These are phyloP conservation scores for Sturnus vulgaris DNA, from an alignment of 2,113 vertebrate genomes.

Conservation along the genomic window DNA sequence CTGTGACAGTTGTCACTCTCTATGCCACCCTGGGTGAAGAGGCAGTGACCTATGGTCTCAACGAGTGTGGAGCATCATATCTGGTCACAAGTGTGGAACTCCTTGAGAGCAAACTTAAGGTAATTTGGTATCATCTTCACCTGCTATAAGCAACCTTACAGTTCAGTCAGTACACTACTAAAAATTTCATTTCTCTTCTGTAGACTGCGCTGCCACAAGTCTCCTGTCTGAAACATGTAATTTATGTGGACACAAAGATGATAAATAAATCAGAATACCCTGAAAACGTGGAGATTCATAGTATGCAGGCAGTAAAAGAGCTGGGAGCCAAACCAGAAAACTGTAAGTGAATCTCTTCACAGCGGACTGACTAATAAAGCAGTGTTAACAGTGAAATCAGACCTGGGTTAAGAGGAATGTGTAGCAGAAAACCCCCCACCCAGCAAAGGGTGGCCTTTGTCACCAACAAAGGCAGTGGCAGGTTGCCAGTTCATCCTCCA, in stretches of 20 bases:
- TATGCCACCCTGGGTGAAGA: constrained; percentile 96
- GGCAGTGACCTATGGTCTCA: constrained; percentile 88
- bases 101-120: constrained; percentile 91
- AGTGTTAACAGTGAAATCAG: neutral
- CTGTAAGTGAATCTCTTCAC: constrained; percentile 75
- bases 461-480: neutral
- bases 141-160: neutral
- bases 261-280: constrained; percentile 83
- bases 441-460: neutral
- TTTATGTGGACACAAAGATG: constrained; percentile 87
- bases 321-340: constrained; percentile 88
- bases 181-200: neutral
- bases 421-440: neutral
- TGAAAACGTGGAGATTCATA: constrained; percentile 81
- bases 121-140: constrained; percentile 58
- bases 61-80: constrained; percentile 88
- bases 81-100: constrained; percentile 90
- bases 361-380: neutral
- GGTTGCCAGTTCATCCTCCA: neutral
- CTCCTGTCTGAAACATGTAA: constrained; percentile 84
- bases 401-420: neutral
- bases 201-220: constrained; percentile 81
- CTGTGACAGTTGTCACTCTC: constrained; percentile 87
- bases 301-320: constrained; percentile 86
- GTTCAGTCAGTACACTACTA: neutral